Evolutionary conservation across 2,113 vertebrate genomes (phyloP).

Genomic region (Myotis yumanensis): DNA sequence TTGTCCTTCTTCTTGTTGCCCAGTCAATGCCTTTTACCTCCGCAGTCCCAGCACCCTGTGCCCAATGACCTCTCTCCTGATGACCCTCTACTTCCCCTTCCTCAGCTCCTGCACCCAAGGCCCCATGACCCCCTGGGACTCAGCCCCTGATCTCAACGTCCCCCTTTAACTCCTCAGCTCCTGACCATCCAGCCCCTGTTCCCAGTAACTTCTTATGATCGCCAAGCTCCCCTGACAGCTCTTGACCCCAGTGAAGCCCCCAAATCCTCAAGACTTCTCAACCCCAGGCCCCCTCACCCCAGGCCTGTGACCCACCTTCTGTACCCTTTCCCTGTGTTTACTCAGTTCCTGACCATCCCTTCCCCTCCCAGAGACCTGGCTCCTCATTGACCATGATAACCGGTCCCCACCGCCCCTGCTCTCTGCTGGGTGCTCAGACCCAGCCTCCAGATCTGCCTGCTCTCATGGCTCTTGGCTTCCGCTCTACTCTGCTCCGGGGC

Average conservation of each 20-base stretch:
- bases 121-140: not conserved
- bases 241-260: not conserved
- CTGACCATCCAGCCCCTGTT: not conserved
- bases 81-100: not conserved
- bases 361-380: not conserved
- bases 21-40: not conserved
- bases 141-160: not conserved
- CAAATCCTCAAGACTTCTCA: not conserved
- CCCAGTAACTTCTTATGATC: not conserved
- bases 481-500: slow-evolving; percentile 77
- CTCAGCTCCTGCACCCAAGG: not conserved
- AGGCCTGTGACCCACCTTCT: not conserved
- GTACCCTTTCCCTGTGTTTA: not conserved
- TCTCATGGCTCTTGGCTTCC: slow-evolving; percentile 77
- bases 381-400: slow-evolving; percentile 1
- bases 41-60: not conserved
- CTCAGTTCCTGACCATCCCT: not conserved
- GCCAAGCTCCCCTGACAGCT: not conserved
- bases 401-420: not conserved
- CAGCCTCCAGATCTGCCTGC: slow-evolving; percentile 64
- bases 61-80: not conserved
- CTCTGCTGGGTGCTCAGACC: slow-evolving; percentile 60
- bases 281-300: not conserved
- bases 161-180: not conserved
- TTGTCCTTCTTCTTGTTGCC: not conserved